Percentiles rank a stretch among this genome's conserved stretches.
Conservation (phyloP, 2,888 invertebrate genomes). For the Rhagium mordax region DNA sequence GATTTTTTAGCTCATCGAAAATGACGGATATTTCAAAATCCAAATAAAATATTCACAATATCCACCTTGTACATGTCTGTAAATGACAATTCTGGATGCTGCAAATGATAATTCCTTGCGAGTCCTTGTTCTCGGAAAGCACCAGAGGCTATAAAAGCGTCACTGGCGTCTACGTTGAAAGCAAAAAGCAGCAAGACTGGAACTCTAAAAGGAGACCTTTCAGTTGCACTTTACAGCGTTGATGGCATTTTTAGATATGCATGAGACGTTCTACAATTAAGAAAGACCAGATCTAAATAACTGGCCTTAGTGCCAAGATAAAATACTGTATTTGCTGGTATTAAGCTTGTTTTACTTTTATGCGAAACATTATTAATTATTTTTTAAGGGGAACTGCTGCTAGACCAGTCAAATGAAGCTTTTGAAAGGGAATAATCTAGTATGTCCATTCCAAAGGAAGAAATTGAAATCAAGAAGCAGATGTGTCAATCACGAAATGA, state of each 20-base stretch:
- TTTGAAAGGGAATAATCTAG: no score
- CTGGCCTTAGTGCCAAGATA: background rate
- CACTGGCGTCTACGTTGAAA: conserved; percentile 8
- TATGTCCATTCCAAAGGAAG: no score
- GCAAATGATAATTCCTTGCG: conserved; percentile 24
- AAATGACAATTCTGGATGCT: conserved; percentile 13
- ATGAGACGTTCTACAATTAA: conserved; percentile 27
- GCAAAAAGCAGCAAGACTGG: conserved; percentile 7
- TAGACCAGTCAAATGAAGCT: no score
- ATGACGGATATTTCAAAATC: no score
- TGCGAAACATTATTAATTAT: background rate
- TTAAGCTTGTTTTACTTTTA: background rate
- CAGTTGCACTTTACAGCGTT: conserved; percentile 23
- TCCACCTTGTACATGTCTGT: background rate
- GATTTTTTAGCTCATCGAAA: no score
- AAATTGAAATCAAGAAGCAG: no score
- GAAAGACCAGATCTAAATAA: conserved; percentile 16
- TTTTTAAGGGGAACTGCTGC: no score
- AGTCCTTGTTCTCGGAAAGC: background rate
- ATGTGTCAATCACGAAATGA: no score
- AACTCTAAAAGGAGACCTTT: conserved; percentile 20
- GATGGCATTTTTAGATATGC: conserved; percentile 30
- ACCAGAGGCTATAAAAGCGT: conserved; percentile 23
- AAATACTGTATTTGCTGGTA: background rate
- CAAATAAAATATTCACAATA: no score